These are phyloP conservation scores for Sinelater perroti DNA, from an alignment of 2,888 invertebrate genomes.

Conservation along the genomic window DNA sequence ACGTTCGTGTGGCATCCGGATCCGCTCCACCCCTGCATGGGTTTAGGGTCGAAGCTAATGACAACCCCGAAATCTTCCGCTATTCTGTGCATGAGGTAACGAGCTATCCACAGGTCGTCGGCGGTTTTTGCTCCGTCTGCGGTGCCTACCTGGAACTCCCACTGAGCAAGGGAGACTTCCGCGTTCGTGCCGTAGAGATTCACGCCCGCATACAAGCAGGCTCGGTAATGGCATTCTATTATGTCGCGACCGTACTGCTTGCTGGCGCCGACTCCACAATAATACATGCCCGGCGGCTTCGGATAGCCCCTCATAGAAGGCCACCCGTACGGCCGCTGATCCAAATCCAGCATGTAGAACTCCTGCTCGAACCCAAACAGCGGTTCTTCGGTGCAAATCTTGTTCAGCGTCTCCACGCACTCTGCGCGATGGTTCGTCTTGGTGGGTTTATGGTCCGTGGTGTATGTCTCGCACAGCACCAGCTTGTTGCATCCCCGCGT, in stretches of 20 bases:
- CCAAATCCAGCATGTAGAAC: constrained; percentile 65
- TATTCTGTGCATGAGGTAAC: constrained; percentile 67
- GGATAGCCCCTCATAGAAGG: constrained; percentile 72
- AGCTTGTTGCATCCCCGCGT: constrained; percentile 76
- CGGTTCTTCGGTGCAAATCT: constrained; percentile 70
- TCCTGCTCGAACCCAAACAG: constrained; percentile 82
- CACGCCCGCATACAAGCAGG: constrained; percentile 82
- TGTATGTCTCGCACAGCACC: constrained; percentile 81
- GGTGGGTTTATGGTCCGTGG: constrained; percentile 69
- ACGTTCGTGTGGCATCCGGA: constrained; percentile 90
- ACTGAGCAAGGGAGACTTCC: constrained; percentile 65
- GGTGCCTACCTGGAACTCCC: constrained; percentile 74
- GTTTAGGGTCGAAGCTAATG: constrained; percentile 67
- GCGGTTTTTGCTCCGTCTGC: constrained; percentile 68
- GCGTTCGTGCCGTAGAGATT: constrained; percentile 81
- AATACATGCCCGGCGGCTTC: constrained; percentile 80
- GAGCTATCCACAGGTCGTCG: constrained; percentile 70
- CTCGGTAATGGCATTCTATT: constrained; percentile 80
- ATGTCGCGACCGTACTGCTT: constrained; percentile 82
- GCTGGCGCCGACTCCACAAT: constrained; percentile 83
- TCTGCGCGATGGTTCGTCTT: constrained; percentile 61
- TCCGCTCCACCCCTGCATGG: constrained; percentile 64
- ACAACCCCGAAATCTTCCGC: constrained; percentile 69
- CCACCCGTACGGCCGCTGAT: constrained; percentile 77
- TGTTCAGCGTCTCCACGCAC: constrained; percentile 64